phyloP scores from a whole-genome alignment of 2,113 vertebrate species.

The Conger conger region DNA sequence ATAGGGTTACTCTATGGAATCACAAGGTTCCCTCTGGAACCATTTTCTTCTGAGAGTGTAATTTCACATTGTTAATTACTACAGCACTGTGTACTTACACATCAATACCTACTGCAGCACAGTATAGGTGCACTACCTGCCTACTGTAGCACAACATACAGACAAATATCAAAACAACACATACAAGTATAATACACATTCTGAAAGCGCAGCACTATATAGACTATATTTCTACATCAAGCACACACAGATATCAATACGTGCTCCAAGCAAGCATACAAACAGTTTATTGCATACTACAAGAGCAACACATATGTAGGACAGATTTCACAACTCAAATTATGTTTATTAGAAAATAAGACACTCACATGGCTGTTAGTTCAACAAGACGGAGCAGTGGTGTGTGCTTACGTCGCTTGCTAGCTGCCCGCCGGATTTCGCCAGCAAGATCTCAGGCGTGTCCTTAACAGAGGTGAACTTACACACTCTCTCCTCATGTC shows the following conservation, averaged over 20 bases:
- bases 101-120: too few relatives aligned
- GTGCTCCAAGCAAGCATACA: neutral
- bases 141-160: too few relatives aligned
- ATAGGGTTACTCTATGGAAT: too few relatives aligned
- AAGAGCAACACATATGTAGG: neutral
- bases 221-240: too few relatives aligned
- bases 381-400: neutral
- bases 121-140: too few relatives aligned
- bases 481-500: constrained; percentile 86
- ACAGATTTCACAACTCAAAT: neutral
- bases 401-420: constrained; percentile 79
- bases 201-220: neutral
- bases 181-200: too few relatives aligned
- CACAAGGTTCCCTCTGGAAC: too few relatives aligned
- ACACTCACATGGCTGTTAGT: neutral
- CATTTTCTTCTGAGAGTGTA: too few relatives aligned
- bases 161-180: too few relatives aligned
- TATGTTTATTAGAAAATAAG: neutral
- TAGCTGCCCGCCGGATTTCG: constrained; percentile 78
- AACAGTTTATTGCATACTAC: neutral
- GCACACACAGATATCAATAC: too few relatives aligned
- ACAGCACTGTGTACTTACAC: too few relatives aligned
- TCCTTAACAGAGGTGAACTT: constrained; percentile 85
- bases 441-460: constrained; percentile 84
- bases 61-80: too few relatives aligned